These are phyloP conservation scores for Rhizoglyphus robini DNA, from an alignment of 1,140 invertebrate species.

Conservation along the genomic window DNA sequence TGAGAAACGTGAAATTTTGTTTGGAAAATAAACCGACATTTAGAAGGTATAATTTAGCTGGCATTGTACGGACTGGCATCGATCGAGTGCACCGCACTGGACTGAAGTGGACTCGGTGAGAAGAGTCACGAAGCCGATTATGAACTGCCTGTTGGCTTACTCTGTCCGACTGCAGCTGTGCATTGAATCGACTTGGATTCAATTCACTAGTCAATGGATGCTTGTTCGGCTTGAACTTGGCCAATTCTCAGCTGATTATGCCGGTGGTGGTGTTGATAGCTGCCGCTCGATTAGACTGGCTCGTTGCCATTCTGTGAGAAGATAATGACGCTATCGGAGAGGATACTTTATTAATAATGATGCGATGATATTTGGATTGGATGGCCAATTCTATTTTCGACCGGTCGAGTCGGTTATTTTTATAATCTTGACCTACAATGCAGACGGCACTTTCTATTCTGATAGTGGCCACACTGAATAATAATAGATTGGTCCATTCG, in stretches of 20 bases:
- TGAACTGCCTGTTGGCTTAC: background rate
- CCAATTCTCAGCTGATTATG: background rate
- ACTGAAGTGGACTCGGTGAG: no score
- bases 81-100: no score
- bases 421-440: slow-evolving; percentile 14
- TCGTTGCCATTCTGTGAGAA: background rate
- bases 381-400: background rate
- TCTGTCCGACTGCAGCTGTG: no score
- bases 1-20: no score
- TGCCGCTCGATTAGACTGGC: background rate
- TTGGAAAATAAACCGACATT: no score
- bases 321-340: background rate
- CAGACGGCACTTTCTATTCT: no score
- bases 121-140: background rate
- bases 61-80: no score
- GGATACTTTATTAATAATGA: background rate
- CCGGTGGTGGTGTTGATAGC: background rate
- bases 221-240: background rate
- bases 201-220: no score
- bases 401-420: slow-evolving; percentile 6
- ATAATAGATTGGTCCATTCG: background rate
- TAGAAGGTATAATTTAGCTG: no score
- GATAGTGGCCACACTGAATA: background rate
- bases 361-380: background rate
- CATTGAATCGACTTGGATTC: no score